Percentiles rank a stretch among this genome's conserved stretches.
Evolutionary conservation across 2,113 vertebrate species (phyloP).

Genomic region (Microtus montanus): DNA sequence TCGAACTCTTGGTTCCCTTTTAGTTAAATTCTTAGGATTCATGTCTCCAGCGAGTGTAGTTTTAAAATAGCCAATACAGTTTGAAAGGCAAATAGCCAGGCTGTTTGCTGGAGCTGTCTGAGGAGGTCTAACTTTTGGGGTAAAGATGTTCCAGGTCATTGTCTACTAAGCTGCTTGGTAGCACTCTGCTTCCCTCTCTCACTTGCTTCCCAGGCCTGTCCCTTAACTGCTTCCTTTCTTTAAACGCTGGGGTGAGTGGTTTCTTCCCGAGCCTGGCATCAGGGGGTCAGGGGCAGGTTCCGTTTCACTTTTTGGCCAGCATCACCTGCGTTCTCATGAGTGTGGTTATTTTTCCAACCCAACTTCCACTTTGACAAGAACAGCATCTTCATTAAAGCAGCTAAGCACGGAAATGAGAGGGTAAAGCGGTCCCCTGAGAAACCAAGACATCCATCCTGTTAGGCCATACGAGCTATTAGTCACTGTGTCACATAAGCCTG

Average conservation of each 20-base stretch:
- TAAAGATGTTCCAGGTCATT: neutral
- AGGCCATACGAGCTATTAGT: neutral
- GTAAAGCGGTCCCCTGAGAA: neutral
- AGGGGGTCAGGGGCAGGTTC: neutral
- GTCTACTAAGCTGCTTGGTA: neutral
- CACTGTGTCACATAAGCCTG: neutral
- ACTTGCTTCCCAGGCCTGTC: neutral
- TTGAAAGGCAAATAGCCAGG: neutral
- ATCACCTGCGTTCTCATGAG: neutral
- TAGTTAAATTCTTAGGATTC: conserved; percentile 48
- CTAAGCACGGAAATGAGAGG: neutral
- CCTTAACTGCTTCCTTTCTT: neutral
- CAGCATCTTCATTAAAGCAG: neutral
- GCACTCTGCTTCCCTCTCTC: neutral
- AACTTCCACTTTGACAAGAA: conserved; percentile 27
- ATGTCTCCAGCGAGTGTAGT: neutral
- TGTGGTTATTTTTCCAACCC: neutral
- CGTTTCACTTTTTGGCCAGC: conserved; percentile 9
- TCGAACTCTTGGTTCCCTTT: conserved; percentile 7
- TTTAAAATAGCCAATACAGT: conserved; percentile 37
- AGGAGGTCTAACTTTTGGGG: neutral
- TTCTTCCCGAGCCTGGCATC: neutral
- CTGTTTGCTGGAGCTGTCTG: neutral
- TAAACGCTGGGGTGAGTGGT: neutral
- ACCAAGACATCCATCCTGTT: neutral